These are phyloP conservation scores for Dascyllus trimaculatus DNA, from an alignment of 2,113 vertebrate genomes.

Conservation along the genomic window DNA sequence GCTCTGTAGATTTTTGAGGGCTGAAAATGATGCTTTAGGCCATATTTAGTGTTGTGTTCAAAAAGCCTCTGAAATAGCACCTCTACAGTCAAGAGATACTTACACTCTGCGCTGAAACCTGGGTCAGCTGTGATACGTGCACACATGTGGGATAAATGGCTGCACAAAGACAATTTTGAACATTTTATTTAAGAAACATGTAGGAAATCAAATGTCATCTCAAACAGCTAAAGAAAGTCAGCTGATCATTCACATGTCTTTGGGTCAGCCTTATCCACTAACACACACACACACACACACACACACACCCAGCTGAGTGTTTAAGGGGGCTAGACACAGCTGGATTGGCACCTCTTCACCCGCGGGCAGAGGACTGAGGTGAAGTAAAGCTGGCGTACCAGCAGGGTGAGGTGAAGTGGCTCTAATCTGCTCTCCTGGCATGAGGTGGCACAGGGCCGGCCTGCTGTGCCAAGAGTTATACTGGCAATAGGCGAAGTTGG, in stretches of 20 bases:
- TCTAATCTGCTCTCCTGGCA: conserved; percentile 77
- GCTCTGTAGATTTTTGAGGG: too few species aligned
- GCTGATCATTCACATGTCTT: neutral
- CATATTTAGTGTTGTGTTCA: too few species aligned
- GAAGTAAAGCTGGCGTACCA: conserved; percentile 59
- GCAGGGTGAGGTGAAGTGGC: conserved; percentile 68
- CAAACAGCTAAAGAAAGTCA: too few species aligned
- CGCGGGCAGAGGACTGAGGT: conserved; percentile 35
- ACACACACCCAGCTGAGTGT: conserved; percentile 35
- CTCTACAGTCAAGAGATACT: too few species aligned
- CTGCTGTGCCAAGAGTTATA: conserved; percentile 67
- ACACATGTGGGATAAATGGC: too few species aligned
- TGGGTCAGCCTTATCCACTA: neutral
- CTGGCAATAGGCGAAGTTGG: conserved; percentile 57
- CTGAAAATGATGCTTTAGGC: too few species aligned
- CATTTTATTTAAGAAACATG: too few species aligned
- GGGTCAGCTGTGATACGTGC: too few species aligned
- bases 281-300: conserved; percentile 1
- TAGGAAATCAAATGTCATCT: too few species aligned
- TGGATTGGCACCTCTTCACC: conserved; percentile 59
- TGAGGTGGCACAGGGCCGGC: conserved; percentile 55
- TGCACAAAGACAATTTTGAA: too few species aligned
- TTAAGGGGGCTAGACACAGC: conserved; percentile 57
- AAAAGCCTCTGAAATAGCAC: too few species aligned
- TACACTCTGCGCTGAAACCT: too few species aligned